These are phyloP conservation scores for Scatophagus argus DNA, from an alignment of 2,113 vertebrate genomes.

Conservation along the genomic window DNA sequence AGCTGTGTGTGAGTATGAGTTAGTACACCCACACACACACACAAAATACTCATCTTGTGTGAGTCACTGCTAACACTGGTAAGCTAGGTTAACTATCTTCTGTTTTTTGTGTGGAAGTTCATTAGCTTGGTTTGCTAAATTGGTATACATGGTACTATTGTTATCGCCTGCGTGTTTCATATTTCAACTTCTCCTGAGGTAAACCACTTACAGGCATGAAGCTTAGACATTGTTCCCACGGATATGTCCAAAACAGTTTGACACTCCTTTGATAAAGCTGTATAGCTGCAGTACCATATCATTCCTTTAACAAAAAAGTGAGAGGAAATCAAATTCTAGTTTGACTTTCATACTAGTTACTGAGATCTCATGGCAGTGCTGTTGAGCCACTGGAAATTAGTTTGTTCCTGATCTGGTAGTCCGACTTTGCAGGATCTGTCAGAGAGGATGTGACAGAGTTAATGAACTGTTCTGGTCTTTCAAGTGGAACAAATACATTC, in stretches of 20 bases:
- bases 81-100: neutral
- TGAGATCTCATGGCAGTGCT: neutral
- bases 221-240: neutral
- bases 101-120: neutral
- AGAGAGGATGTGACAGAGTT: constrained; percentile 27
- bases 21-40: no score
- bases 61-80: neutral
- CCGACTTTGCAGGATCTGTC: constrained; percentile 21
- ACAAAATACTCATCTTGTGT: neutral
- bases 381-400: constrained; percentile 14
- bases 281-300: neutral
- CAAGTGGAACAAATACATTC: constrained; percentile 32
- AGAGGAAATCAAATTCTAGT: neutral
- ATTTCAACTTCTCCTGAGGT: neutral
- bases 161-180: no score
- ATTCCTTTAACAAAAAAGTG: neutral
- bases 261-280: neutral
- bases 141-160: no score
- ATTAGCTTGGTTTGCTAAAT: neutral
- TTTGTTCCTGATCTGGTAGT: neutral
- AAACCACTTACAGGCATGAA: neutral
- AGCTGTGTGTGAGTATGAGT: no score
- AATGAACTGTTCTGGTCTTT: constrained; percentile 34
- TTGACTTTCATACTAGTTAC: neutral
- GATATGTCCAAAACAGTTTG: neutral